phyloP scores from a whole-genome alignment of 2,797 vertebrate genomes.

The Falco columbarius region DNA sequence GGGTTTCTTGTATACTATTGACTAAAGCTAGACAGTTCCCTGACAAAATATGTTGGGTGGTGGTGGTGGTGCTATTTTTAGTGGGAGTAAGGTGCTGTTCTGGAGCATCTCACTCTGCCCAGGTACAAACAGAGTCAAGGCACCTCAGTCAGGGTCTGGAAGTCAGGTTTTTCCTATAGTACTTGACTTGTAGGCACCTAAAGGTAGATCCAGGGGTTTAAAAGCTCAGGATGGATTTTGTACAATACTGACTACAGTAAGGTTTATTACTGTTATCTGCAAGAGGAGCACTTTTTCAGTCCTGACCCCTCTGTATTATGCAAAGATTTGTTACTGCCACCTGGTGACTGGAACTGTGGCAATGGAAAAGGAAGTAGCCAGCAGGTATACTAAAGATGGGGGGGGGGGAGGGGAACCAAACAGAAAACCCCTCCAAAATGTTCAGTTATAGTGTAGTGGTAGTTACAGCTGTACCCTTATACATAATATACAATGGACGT shows the following conservation, averaged over 20 bases:
- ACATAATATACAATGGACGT: not conserved
- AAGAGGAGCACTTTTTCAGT: not conserved
- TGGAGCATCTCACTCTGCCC: not conserved
- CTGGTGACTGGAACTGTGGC: not conserved
- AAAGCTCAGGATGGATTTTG: not conserved
- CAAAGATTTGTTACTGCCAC: not conserved
- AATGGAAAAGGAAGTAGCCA: not conserved
- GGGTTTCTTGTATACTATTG: not conserved
- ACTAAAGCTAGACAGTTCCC: not conserved
- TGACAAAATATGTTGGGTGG: not conserved
- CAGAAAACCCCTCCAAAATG: not conserved
- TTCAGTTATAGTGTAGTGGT: not conserved
- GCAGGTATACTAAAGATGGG: not conserved
- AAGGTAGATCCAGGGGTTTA: not conserved
- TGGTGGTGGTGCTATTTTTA: not conserved
- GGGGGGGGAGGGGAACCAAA: not conserved
- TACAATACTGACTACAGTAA: not conserved
- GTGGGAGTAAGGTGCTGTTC: not conserved
- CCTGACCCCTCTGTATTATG: not conserved
- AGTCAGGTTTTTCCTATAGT: not conserved
- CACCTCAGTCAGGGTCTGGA: not conserved
- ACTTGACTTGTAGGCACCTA: not conserved
- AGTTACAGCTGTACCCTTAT: not conserved
- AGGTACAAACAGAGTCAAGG: not conserved
- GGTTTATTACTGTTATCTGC: not conserved